Evolutionary conservation across 1,140 invertebrate species (phyloP), one percentile per base, ranked within the genome.

Genomic region (Melipona quadrifasciata): DNA sequence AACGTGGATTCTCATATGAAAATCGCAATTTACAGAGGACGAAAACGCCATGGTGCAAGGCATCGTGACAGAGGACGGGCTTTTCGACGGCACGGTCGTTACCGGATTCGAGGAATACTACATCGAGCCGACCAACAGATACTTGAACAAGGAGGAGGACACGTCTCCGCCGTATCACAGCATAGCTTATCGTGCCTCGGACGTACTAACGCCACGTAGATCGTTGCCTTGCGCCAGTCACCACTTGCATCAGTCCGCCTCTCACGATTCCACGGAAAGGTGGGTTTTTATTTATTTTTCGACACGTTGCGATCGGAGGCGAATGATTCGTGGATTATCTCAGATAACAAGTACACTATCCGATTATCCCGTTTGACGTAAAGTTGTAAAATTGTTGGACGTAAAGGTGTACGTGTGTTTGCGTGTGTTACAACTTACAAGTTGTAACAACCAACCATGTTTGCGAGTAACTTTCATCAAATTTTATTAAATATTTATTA

Each of bases 1-100:
- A n/a, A 12, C 24, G 58, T 1, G 12, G 11, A 14, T 61, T 61
- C 58, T 61, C 58, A 61, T 61, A n/a, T 61, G 58, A 14, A n/a
- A 61, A n/a, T n/a, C 11, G 1, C 4, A 12, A 71, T 92, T 96
- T 96, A 5, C 96, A 98, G 97, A 97, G 95, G 98, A 98, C 89
- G 97, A 98, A 78, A 95, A 95, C n/a, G 96, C 98, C n/a, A 92
- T 96, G 77, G 98, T 99, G 51, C 96, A 98, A 90, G 98, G 98
- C 39, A 95, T 99, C 82, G 95, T 99, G 71, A 98, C 98, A 79
- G 95, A 96, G 71, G 97, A 98, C 75, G 98, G 98, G 80, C 95
- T 98, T 39, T 98, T 99, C 92, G 98, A 99, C 93, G 98, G 98
- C 27, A 97, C 97, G 39, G 97, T 99, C 82, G 96, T 96, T 85